These are phyloP conservation scores for Dicyrtomina minuta DNA, from an alignment of 2,888 invertebrate genomes.

Conservation along the genomic window DNA sequence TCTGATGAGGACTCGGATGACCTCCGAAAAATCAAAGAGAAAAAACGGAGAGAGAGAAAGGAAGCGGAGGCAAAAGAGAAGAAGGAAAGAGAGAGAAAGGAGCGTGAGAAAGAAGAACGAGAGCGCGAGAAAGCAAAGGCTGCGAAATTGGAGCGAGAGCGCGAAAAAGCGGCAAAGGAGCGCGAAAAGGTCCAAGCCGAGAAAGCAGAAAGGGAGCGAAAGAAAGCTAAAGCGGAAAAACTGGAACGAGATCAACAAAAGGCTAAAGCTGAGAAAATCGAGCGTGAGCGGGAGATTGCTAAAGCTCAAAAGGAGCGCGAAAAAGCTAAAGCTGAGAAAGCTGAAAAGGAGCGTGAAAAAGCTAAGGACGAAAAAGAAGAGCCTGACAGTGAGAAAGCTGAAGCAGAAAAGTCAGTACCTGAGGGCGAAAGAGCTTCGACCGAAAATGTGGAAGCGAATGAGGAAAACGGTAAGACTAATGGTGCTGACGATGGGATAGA, in stretches of 20 bases:
- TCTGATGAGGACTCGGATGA: neutral
- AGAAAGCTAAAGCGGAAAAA: neutral
- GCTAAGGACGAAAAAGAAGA: neutral
- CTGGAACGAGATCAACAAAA: neutral
- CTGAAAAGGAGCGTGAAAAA: conserved; percentile 11
- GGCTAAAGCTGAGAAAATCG: neutral
- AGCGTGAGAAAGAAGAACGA: neutral
- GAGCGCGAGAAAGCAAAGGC: neutral
- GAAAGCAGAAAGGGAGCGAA: neutral
- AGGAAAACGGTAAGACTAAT: neutral
- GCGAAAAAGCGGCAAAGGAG: neutral
- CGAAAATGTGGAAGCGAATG: neutral
- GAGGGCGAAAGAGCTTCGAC: neutral
- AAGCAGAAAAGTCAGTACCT: neutral
- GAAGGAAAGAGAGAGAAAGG: neutral
- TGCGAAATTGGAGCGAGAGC: neutral
- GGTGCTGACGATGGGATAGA: too few relatives aligned
- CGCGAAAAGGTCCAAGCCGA: neutral
- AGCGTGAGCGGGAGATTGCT: neutral
- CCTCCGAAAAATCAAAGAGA: neutral
- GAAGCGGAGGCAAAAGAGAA: neutral
- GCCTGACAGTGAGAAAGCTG: neutral
- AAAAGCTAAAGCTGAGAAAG: neutral
- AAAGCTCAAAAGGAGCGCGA: conserved; percentile 1
- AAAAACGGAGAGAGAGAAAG: neutral